Conservation (phyloP, 2,113 vertebrate genomes). For the Cephalopholis sonnerati region DNA sequence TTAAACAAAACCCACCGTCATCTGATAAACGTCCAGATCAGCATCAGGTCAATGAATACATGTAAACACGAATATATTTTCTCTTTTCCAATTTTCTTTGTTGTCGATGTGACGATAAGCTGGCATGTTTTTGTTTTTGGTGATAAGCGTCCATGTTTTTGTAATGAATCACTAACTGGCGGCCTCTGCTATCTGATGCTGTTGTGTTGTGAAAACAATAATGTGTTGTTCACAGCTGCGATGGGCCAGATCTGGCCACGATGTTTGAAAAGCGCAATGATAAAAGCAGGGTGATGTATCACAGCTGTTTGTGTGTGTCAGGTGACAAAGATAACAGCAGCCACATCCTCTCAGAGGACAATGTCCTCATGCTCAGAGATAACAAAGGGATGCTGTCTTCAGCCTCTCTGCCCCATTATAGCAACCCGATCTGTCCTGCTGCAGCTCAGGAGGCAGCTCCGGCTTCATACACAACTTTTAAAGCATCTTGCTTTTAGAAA, state of each 20-base stretch:
- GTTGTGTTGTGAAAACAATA: constrained; percentile 46
- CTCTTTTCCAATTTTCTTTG: constrained; percentile 50
- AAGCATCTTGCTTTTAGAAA: constrained; percentile 29
- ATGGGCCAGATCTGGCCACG: constrained; percentile 46
- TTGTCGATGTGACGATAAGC: constrained; percentile 41
- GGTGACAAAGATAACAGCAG: constrained; percentile 75
- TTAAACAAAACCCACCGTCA: not conserved
- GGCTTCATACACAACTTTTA: constrained; percentile 20
- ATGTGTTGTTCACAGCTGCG: constrained; percentile 30
- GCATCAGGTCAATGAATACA: constrained; percentile 50
- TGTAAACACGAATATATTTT: constrained; percentile 45
- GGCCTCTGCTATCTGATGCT: constrained; percentile 63
- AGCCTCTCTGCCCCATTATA: constrained; percentile 25
- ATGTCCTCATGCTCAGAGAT: constrained; percentile 65
- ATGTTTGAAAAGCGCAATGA: constrained; percentile 58
- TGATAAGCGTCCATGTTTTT: constrained; percentile 63
- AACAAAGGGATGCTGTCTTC: constrained; percentile 53
- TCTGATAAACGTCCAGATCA: constrained; percentile 25
- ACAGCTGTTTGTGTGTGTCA: constrained; percentile 69
- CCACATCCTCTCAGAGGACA: constrained; percentile 77
- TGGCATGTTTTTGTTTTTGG: constrained; percentile 13
- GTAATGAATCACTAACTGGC: constrained; percentile 65
- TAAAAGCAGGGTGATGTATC: constrained; percentile 70
- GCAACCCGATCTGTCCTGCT: constrained; percentile 62
- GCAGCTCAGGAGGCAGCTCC: constrained; percentile 7